These are phyloP conservation scores for Gallirallus australis DNA, from an alignment of 2,797 vertebrate genomes.

Conservation along the genomic window DNA sequence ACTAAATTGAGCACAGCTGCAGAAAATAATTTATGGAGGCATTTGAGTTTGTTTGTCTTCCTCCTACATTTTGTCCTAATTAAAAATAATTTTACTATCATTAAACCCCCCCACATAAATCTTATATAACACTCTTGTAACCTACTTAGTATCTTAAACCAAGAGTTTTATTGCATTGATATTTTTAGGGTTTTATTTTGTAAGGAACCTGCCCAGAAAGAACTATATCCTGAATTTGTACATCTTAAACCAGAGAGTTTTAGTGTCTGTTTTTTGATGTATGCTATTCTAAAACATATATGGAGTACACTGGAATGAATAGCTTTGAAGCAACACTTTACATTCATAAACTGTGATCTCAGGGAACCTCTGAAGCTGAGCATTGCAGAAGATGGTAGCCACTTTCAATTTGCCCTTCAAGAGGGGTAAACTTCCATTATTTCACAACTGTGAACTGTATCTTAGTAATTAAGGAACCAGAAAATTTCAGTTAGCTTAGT, in stretches of 20 bases:
- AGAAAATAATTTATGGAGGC: constrained; percentile 31
- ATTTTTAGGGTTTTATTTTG: neutral
- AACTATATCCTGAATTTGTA: neutral
- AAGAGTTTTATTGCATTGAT: neutral
- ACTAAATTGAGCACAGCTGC: neutral
- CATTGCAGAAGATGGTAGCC: neutral
- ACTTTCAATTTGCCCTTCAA: neutral
- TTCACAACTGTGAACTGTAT: neutral
- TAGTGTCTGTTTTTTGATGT: neutral
- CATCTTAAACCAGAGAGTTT: neutral
- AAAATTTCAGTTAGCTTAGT: neutral
- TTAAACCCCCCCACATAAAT: neutral
- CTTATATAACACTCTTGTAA: neutral
- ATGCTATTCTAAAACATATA: neutral
- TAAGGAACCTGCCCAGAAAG: neutral
- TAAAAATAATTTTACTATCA: constrained; percentile 12
- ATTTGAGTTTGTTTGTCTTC: neutral
- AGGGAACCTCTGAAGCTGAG: neutral
- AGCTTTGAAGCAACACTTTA: neutral
- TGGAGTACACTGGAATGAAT: neutral
- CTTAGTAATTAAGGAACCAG: neutral
- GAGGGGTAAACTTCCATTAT: neutral
- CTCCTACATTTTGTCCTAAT: constrained; percentile 38
- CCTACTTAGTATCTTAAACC: neutral
- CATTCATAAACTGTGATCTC: neutral